Base-by-base conservation (phyloP, 2,113 vertebrate genomes). In the Arvicanthis niloticus region DNA sequence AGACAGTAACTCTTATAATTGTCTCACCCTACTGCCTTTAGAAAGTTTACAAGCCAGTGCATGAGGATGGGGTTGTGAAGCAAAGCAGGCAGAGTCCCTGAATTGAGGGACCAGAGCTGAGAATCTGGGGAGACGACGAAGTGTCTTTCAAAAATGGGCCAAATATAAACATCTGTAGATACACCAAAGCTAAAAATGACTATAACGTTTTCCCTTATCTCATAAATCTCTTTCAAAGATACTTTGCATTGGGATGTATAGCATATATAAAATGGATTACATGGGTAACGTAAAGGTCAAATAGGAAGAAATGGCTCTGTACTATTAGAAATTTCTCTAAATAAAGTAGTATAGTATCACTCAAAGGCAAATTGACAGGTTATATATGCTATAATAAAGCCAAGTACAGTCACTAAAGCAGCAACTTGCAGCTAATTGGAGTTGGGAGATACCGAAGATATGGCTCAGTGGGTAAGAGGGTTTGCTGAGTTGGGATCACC, bases 171-270 rank as follows among this genome's bases (percentile, higher is more conserved):
- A 62, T 85, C 91, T 91, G 87, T 42, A 84, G 37, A 85, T 19
- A 53, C 68, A 70, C 42, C 51, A 81, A 95, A 95, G 76, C 92
- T 81, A 73, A 40, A 40, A 86, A 92, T 67, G 31, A 92, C 26
- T 77, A 1, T n/a, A 78, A 72, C 40, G 40, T 53, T 6, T 84
- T 90, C 76, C 56, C 53, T 92, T 85, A 85, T 88, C 22, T 87
- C 73, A 53, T 91, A 93, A 94, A 82, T 94, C 67, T 81, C 88
- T 81, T 89, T 96, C 72, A 91, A 85, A 80, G 76, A 62, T 51
- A 88, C 81, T 91, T 96, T 51, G n/a, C 75, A 90, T 87, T 53
- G 37, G 34, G 58, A 24, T 42, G 88, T 75, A 89, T 80, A 72
- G 48, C 34, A 81, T 73, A 53, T 85, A 13, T 91, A 91, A 93